These are phyloP conservation scores for Psittacula cyanocephala DNA, from an alignment of 2,113 vertebrate genomes.

Conservation along the genomic window DNA sequence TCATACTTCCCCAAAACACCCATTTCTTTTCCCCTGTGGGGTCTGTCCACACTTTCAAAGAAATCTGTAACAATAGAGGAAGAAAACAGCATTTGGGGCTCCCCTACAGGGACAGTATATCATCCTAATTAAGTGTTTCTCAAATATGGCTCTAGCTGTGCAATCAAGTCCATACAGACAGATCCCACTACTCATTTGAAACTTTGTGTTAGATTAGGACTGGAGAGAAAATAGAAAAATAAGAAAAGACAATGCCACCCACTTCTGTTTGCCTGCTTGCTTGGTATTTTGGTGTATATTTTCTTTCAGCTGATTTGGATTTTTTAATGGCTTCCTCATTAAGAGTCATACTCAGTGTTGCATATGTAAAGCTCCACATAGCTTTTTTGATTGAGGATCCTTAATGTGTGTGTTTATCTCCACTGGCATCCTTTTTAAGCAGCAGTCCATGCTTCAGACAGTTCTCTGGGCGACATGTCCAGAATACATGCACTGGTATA, in stretches of 20 bases:
- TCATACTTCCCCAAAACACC: background rate
- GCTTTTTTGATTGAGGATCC: background rate
- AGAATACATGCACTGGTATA: background rate
- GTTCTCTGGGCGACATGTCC: background rate
- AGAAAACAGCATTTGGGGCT: background rate
- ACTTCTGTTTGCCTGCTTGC: background rate
- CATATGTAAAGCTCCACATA: background rate
- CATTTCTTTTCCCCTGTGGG: background rate
- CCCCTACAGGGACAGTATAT: background rate
- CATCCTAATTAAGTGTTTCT: background rate
- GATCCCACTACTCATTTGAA: background rate
- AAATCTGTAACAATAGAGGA: background rate
- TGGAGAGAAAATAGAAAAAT: background rate
- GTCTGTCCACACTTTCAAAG: background rate
- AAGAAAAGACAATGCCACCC: background rate
- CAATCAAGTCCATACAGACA: background rate
- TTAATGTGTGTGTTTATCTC: background rate
- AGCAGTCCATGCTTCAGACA: background rate
- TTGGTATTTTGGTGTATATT: background rate
- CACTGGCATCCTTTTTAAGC: background rate
- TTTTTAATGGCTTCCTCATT: background rate
- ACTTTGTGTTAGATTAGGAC: background rate
- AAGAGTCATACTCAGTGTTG: background rate
- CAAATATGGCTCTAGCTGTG: background rate
- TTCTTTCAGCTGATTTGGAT: background rate